Conservation (phyloP, 2,797 vertebrate species). For the Anguilla megastoma region DNA sequence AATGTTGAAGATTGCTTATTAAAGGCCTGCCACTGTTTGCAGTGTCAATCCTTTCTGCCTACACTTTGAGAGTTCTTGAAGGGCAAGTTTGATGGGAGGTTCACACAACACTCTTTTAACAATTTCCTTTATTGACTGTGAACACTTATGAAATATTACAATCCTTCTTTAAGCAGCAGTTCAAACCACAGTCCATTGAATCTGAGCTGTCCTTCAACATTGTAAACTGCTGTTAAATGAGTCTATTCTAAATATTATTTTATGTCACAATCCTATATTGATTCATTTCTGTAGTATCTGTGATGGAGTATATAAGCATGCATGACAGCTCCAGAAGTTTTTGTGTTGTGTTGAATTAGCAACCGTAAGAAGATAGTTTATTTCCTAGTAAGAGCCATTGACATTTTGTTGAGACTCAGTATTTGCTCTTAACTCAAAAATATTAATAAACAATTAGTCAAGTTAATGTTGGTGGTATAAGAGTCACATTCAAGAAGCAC, state of each 20-base stretch:
- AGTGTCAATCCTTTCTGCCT: conserved; percentile 58
- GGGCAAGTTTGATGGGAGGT: conserved; percentile 59
- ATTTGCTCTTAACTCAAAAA: no score
- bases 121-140: neutral
- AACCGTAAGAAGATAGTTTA: no score
- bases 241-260: no score
- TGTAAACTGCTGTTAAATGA: neutral
- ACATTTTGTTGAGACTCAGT: no score
- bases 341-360: neutral
- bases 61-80: conserved; percentile 69
- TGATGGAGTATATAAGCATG: neutral
- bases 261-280: neutral
- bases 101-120: conserved; percentile 43
- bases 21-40: conserved; percentile 75
- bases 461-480: no score
- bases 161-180: neutral
- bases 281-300: neutral
- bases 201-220: conserved; percentile 45
- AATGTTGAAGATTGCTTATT: conserved; percentile 77
- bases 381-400: no score
- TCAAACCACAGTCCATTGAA: neutral
- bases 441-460: no score
- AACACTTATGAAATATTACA: neutral
- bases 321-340: neutral
- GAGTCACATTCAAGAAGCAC: no score